Evolutionary conservation across 2,797 vertebrate species (phyloP), one percentile per base, ranked within the genome.

Genomic region (Darevskia mixta): DNA sequence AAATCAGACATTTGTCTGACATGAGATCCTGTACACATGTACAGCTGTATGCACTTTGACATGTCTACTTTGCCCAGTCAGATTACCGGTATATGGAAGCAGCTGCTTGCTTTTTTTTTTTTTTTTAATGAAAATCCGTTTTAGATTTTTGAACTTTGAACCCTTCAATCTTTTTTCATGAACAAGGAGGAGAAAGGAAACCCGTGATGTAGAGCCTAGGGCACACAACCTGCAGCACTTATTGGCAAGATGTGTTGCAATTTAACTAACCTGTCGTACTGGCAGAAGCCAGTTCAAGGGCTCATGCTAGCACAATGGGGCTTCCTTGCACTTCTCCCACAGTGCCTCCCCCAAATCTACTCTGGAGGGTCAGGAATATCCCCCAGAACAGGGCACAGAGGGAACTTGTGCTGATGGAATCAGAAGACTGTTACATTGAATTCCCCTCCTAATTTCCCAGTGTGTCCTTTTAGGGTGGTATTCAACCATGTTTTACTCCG

Each of bases 151-250:
- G 4, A 38, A 25, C 25, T 38, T 61, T 66, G 23, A 15, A 25
- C 2, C 38, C 8, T 67, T 67, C 29, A 29, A 77, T 43, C 8
- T 43, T 43, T 25, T 43, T 38, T 45, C 41, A 76, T 27, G 38
- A 41, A 25, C 41, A 43, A 25, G 75, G 23, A 27, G 11, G 18
- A 41, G 20, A 76, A 76, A 76, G 35, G 32, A 38, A 75, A 75
- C 38, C 38, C 38, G 11, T 1, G 91, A 67, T 80, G 69, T 75
- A 35, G 87, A 89, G 83, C 84, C 88, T 89, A 86, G 35, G 66
- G 66, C 64, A 55, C 79, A 92, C 83, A 66, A 10, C 69, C 13
- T 71, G 13, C 9, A 71, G n/a, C 13, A 71, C 13, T 71, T 32
- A 71, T 32, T 71, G 11, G 32, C 69, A 71, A 71, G 79, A 1